Evolutionary conservation across 2,113 vertebrate species (phyloP).

Genomic region (Ammodytes marinus): DNA sequence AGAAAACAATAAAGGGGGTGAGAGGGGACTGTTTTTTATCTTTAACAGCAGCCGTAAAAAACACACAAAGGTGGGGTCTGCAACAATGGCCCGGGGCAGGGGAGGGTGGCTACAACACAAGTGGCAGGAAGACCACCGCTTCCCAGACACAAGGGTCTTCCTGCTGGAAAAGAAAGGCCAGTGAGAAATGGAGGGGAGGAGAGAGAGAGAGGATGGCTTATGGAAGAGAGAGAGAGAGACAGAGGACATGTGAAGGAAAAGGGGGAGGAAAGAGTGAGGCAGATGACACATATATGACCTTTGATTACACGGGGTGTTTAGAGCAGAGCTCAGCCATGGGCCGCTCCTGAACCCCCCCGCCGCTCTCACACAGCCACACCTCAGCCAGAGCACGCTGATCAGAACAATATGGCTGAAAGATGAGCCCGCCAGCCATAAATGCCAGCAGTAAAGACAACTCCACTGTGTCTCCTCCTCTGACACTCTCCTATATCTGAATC

Average conservation of each 20-base stretch:
- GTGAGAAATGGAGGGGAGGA: constrained; percentile 57
- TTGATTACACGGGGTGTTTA: constrained; percentile 77
- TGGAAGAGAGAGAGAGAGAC: constrained; percentile 36
- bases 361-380: constrained; percentile 78
- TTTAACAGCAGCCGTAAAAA: constrained; percentile 86
- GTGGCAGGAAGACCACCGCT: constrained; percentile 83
- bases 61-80: constrained; percentile 80
- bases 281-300: constrained; percentile 79
- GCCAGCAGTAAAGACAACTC: constrained; percentile 77
- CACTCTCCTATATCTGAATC: constrained; percentile 74
- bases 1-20: constrained; percentile 85
- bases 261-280: constrained; percentile 31
- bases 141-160: constrained; percentile 81
- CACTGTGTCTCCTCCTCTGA: constrained; percentile 72
- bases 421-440: constrained; percentile 71
- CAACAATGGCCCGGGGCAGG: constrained; percentile 80
- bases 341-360: constrained; percentile 54
- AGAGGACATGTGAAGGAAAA: constrained; percentile 67
- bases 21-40: constrained; percentile 83
- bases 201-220: constrained; percentile 57
- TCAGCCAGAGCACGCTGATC: constrained; percentile 70
- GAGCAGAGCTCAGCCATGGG: constrained; percentile 59
- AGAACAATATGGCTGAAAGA: constrained; percentile 84
- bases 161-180: constrained; percentile 72
- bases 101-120: constrained; percentile 74